Evolutionary conservation across 2,888 invertebrate genomes (phyloP).

Genomic region (Eurytoma californica): DNA sequence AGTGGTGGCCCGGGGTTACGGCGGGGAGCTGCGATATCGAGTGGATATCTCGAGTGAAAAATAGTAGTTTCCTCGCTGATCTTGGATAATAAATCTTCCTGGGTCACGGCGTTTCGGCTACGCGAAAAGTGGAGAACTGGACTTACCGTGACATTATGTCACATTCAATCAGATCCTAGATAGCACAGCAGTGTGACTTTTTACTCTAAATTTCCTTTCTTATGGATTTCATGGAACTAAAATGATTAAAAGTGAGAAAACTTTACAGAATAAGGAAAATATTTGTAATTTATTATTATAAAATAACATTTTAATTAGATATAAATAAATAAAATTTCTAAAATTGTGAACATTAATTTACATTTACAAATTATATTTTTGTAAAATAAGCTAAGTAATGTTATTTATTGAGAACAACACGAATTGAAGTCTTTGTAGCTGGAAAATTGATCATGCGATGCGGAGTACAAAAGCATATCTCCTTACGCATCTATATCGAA

Average conservation of each 20-base stretch:
- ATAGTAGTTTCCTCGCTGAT: slow-evolving; percentile 28
- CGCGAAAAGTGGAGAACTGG: no score
- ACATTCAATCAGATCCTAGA: background rate
- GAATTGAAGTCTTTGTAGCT: background rate
- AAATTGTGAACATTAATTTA: no score
- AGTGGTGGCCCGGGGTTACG: background rate
- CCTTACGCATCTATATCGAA: slow-evolving; percentile 10
- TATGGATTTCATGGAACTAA: no score
- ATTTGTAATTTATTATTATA: no score
- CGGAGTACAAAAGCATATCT: slow-evolving; percentile 29
- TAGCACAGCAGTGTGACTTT: background rate
- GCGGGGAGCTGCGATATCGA: background rate
- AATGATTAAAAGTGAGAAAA: no score
- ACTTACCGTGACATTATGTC: background rate
- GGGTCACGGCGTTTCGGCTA: background rate
- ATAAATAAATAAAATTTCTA: no score
- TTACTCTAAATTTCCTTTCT: no score
- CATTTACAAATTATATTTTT: no score
- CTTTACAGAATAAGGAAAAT: no score
- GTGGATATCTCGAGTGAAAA: slow-evolving; percentile 29
- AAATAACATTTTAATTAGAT: no score
- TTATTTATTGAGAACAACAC: no score
- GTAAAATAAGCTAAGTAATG: no score
- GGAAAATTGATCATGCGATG: background rate
- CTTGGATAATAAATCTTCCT: slow-evolving; percentile 22